Conservation (phyloP, 2,888 invertebrate genomes). For the Hetaerina titia region DNA sequence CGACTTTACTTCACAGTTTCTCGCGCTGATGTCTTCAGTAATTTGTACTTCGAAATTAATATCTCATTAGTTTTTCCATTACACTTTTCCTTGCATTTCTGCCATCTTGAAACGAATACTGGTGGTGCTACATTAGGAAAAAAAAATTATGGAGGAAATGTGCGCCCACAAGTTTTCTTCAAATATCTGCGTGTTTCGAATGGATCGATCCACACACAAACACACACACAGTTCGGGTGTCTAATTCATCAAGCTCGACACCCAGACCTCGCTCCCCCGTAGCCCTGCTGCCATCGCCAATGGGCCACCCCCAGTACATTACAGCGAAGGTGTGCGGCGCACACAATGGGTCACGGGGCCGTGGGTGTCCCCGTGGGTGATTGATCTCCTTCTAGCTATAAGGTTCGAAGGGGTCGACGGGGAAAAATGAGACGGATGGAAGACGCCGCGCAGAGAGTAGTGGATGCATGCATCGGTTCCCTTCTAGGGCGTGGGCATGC, state of each 20-base stretch:
- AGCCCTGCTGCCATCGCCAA: neutral
- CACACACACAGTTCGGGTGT: neutral
- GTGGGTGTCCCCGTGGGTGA: constrained; percentile 10
- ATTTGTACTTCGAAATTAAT: too few relatives aligned
- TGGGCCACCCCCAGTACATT: neutral
- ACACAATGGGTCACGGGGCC: constrained; percentile 24
- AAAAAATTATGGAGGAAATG: too few relatives aligned
- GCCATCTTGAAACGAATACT: too few relatives aligned
- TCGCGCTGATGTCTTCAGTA: too few relatives aligned
- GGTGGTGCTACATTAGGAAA: too few relatives aligned
- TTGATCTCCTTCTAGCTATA: neutral
- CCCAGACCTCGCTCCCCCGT: neutral
- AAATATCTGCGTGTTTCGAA: neutral
- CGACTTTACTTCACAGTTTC: too few relatives aligned
- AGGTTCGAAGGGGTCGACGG: constrained; percentile 7
- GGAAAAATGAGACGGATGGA: neutral
- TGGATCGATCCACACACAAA: neutral
- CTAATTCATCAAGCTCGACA: constrained; percentile 16
- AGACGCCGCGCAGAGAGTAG: neutral
- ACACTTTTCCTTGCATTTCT: too few relatives aligned
- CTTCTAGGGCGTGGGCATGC: neutral
- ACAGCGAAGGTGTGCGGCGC: neutral
- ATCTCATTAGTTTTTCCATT: too few relatives aligned
- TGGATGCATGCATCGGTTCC: neutral
- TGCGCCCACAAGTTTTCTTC: too few relatives aligned